Base-by-base conservation (phyloP, 2,113 vertebrate genomes). In the Nothoprocta pentlandii region DNA sequence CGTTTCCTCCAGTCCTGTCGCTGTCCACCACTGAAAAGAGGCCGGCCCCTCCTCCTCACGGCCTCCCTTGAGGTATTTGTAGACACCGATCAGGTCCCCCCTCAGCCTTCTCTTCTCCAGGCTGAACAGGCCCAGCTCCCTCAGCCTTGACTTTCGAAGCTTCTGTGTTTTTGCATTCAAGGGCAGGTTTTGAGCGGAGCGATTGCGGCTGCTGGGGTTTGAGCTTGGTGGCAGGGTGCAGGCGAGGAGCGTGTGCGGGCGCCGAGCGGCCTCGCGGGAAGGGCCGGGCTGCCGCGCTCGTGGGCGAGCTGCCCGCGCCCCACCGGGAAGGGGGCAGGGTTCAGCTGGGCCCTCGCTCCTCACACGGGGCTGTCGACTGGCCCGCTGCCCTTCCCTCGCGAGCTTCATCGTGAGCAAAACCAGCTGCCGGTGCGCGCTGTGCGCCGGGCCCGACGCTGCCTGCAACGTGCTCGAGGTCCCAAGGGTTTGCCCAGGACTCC, bases 261-360 rank as follows among this genome's bases (percentile, higher is more conserved):
- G 67, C 89, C 70, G 87, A 10, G 58, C 46, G 32, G 36, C 23
- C 44, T 90, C 41, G 34, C 64, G 1, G 4, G 75, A 89, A 80
- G 46, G 63, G 70, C 34, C 25, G 19, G 44, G 15, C 73, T 61
- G 67, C 36, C 92, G 88, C 87, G 39, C 77, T 89, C 74, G 19
- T 32, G 86, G 56, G 49, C 74, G 76, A 67, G 70, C 73, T 87
- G 90, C 76, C 87, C 85, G 70, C 77, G 39, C 85, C 92, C 83
- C 47, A 63, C 62, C 66, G 74, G 80, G 85, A 85, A 94, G 68
- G 46, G 83, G 68, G 87, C 95, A 88, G 39, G n/a, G 51, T 95
- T 96, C 91, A 88, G 16, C 91, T n/a, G 25, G 49, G 90, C 80
- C 83, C 30, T 73, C 10, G 19, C n/a, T 95, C 81, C 23, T 89